phyloP scores from a whole-genome alignment of 2,797 vertebrate genomes.

The Anas bernieri region DNA sequence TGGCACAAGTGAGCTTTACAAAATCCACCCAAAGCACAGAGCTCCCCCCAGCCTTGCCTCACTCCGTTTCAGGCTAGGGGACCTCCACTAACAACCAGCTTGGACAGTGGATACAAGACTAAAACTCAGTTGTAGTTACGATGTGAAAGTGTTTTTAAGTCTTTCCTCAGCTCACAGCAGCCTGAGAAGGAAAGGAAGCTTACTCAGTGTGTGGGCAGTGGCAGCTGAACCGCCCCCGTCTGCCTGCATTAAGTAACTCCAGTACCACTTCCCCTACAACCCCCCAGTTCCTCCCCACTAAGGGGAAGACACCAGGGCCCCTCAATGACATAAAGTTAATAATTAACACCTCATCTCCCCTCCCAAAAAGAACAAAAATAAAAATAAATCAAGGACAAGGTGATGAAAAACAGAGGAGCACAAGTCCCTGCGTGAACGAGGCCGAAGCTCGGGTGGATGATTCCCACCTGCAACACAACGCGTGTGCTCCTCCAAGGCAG shows the following conservation, averaged over 20 bases:
- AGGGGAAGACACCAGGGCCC: neutral
- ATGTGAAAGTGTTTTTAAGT: neutral
- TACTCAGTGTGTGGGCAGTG: neutral
- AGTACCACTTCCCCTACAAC: neutral
- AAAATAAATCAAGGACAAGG: slow-evolving; percentile 21
- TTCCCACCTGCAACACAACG: neutral
- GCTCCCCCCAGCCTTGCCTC: neutral
- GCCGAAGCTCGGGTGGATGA: neutral
- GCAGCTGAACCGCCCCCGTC: neutral
- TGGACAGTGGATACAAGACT: neutral
- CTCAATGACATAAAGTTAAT: neutral
- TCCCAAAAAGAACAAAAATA: neutral
- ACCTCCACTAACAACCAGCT: neutral
- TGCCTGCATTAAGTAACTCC: neutral
- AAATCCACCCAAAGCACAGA: neutral
- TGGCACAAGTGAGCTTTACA: neutral
- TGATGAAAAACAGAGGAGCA: slow-evolving; percentile 4
- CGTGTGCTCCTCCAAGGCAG: neutral
- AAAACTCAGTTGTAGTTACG: neutral
- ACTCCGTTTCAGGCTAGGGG: neutral
- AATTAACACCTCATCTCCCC: neutral
- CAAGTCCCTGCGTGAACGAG: neutral
- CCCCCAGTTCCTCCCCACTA: neutral
- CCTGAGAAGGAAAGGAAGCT: neutral
- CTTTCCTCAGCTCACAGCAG: neutral